These are phyloP conservation scores for Theretra japonica DNA, from an alignment of 2,888 invertebrate species.

Conservation along the genomic window DNA sequence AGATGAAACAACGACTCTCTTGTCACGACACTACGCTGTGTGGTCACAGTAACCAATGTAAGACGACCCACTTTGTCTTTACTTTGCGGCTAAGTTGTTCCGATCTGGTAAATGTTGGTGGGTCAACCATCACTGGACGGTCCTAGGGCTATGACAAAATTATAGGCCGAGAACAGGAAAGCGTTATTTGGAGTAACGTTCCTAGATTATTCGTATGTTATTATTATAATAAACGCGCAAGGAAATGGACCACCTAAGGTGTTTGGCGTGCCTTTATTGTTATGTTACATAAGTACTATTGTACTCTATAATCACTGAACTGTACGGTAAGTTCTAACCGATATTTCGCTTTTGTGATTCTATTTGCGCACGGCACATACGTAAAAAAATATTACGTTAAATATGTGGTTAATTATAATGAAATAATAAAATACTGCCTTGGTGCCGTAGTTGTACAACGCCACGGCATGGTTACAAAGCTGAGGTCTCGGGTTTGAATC, in stretches of 20 bases:
- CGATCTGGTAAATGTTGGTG: conserved; percentile 31
- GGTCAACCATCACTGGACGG: conserved; percentile 47
- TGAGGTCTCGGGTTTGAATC: too few relatives aligned
- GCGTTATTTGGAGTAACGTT: conserved; percentile 59
- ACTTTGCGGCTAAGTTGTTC: conserved; percentile 17
- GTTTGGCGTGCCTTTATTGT: conserved; percentile 9
- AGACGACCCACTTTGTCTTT: conserved; percentile 42
- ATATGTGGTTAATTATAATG: too few relatives aligned
- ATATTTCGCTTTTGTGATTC: neutral
- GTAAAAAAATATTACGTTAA: too few relatives aligned
- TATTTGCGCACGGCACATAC: too few relatives aligned
- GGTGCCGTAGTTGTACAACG: too few relatives aligned
- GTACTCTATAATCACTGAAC: neutral
- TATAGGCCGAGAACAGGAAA: conserved; percentile 65
- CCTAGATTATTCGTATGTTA: conserved; percentile 27
- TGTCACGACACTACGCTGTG: conserved; percentile 64
- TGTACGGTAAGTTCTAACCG: neutral
- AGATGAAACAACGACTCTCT: conserved; percentile 45
- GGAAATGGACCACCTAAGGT: conserved; percentile 33
- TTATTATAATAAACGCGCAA: conserved; percentile 29
- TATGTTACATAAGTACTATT: neutral
- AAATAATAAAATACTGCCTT: too few relatives aligned
- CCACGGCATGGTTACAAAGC: too few relatives aligned
- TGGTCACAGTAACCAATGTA: conserved; percentile 58
- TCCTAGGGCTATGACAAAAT: conserved; percentile 59